Evolutionary conservation across 1,140 invertebrate species (phyloP).

Genomic region (Eumaeus atala): DNA sequence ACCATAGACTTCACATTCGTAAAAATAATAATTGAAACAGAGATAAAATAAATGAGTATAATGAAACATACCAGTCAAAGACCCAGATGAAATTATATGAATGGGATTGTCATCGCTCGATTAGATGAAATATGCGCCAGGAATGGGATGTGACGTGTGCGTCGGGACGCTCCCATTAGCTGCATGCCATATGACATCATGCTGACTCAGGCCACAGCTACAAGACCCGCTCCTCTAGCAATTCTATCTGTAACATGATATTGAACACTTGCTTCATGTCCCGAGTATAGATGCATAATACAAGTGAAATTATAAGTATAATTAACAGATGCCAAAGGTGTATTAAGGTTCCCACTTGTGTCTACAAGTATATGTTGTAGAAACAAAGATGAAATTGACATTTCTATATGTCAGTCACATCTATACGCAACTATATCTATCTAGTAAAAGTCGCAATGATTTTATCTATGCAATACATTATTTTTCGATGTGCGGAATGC

Average conservation of each 20-base stretch:
- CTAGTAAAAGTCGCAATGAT: too few relatives aligned
- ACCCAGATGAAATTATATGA: conserved; percentile 43
- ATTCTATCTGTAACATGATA: conserved; percentile 26
- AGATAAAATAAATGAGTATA: conserved; percentile 4
- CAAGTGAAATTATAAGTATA: too few relatives aligned
- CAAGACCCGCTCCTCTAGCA: conserved; percentile 3
- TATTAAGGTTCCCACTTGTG: too few relatives aligned
- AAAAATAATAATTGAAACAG: background rate
- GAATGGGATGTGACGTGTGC: conserved; percentile 50
- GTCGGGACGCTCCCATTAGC: conserved; percentile 59
- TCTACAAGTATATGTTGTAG: too few relatives aligned
- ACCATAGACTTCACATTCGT: too few relatives aligned
- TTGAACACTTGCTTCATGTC: conserved; percentile 11
- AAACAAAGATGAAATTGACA: too few relatives aligned
- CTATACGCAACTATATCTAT: too few relatives aligned
- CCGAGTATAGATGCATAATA: background rate
- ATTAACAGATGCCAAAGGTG: too few relatives aligned
- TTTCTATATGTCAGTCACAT: too few relatives aligned
- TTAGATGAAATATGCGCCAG: conserved; percentile 61
- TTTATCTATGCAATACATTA: too few relatives aligned
- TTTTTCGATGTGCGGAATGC: too few relatives aligned
- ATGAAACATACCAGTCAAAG: conserved; percentile 21
- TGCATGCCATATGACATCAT: conserved; percentile 59
- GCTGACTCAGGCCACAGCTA: conserved; percentile 42
- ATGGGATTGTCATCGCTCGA: conserved; percentile 69